Conservation (phyloP, 1,140 invertebrate genomes). For the Trachymyrmex cornetzi region DNA sequence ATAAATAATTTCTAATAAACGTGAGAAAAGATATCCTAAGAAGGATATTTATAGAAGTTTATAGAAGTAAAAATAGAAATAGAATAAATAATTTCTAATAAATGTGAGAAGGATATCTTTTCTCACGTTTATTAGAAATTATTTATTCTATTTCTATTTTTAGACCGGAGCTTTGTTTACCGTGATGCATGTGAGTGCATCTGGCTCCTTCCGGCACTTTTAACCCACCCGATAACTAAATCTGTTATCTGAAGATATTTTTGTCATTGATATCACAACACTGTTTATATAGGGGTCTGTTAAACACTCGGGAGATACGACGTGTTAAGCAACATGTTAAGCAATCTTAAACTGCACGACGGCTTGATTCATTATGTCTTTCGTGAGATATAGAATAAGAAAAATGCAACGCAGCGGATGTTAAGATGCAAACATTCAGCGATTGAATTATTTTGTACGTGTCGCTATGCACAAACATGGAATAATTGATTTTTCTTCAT, state of each 20-base stretch:
- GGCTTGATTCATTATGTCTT: slow-evolving; percentile 49
- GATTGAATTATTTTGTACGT: slow-evolving; percentile 30
- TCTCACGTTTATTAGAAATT: slow-evolving; percentile 57
- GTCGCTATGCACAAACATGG: not conserved
- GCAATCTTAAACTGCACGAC: slow-evolving; percentile 7
- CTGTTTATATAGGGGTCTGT: slow-evolving; percentile 29
- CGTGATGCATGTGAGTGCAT: not conserved
- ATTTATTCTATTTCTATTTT: slow-evolving; percentile 67
- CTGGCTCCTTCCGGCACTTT: slow-evolving; percentile 42
- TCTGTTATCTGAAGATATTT: slow-evolving; percentile 71
- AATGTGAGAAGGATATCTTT: not conserved
- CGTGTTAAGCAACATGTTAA: slow-evolving; percentile 17
- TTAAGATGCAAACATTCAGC: slow-evolving; percentile 32
- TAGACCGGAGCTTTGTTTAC: slow-evolving; percentile 44
- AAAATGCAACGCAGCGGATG: slow-evolving; percentile 25
- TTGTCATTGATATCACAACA: slow-evolving; percentile 69
- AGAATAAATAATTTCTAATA: too few species aligned
- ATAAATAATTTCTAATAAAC: too few species aligned
- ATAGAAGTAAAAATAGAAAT: too few species aligned
- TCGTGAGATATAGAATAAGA: not conserved
- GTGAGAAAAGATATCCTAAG: too few species aligned
- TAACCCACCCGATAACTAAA: slow-evolving; percentile 60
- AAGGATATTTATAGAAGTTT: too few species aligned
- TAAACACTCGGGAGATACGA: not conserved
- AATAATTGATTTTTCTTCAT: not conserved